These are phyloP conservation scores for Campoplex capitator DNA, from an alignment of 2,888 invertebrate species.

Conservation along the genomic window DNA sequence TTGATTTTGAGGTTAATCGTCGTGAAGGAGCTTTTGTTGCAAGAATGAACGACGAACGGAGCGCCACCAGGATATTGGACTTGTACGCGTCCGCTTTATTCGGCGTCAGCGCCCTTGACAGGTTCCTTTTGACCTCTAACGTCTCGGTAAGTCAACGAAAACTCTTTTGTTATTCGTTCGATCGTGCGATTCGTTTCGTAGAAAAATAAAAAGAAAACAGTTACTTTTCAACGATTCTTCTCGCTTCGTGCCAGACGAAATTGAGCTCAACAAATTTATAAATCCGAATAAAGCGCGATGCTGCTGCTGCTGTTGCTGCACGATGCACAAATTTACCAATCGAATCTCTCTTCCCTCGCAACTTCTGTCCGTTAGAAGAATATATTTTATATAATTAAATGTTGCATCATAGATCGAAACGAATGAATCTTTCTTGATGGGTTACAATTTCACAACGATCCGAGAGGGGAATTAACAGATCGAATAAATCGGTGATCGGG, in stretches of 20 bases:
- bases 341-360: not conserved
- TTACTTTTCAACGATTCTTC: not conserved
- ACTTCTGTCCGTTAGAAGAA: slow-evolving; percentile 17
- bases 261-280: not conserved
- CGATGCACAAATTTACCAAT: slow-evolving; percentile 13
- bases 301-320: not conserved
- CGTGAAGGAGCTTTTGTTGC: not conserved
- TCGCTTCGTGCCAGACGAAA: not conserved
- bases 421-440: slow-evolving; percentile 59
- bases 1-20: not conserved
- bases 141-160: not conserved
- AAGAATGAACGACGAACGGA: not conserved
- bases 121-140: not conserved
- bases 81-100: not conserved
- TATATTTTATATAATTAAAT: slow-evolving; percentile 53
- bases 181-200: not conserved
- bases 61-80: not conserved
- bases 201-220: not conserved
- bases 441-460: slow-evolving; percentile 48
- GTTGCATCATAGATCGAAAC: slow-evolving; percentile 34
- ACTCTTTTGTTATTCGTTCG: not conserved
- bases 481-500: slow-evolving; percentile 52
- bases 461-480: slow-evolving; percentile 34
- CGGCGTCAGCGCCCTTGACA: not conserved
- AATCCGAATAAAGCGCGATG: not conserved